Evolutionary conservation across 2,113 vertebrate genomes (phyloP), one percentile per base, ranked within the genome.

Genomic region (Podiceps cristatus): DNA sequence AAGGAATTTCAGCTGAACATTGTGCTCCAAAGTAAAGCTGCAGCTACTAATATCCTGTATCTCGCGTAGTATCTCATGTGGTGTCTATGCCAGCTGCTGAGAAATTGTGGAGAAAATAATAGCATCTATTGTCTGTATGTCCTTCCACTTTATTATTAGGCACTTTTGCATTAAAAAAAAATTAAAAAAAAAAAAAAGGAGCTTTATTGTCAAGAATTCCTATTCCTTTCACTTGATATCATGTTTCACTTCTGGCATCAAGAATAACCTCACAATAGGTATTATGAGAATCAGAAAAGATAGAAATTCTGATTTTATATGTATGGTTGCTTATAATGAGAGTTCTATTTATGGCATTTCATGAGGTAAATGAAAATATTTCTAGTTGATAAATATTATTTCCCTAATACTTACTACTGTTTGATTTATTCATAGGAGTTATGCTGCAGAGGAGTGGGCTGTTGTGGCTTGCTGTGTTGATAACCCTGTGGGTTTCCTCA

Each of bases 371-470:
- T 42, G 14, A 24, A 56, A 62, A 24, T 85, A 23, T 45, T 86
- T 81, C 15, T 76, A 50, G 31, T 3, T 59, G 27, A 71, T 62
- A 94, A 71, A 47, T 85, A 40, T 35, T n/a, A 33, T 81, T 87
- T 86, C 10, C 13, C 4, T 76, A 77, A 53, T 89, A 16, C 56
- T 56, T 62, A 37, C 15, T 73, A 4, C 4, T 18, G 91, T 86
- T 83, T 84, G 56, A 6, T 90, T 91, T 93, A 59, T 93, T 95
- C 9, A 9, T 86, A 99, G 99, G 97, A 98, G 98, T 97, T 97
- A 99, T 99, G 98, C 98, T 98, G 94, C 98, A 97, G 95, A 98
- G 96, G 96, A 98, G 98, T 90, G 97, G 97, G 87, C 96, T 99
- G 80, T 93, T 98, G 96, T 98, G 98, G 96, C 95, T 99, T 95